Evolutionary conservation across 2,113 vertebrate species (phyloP), one percentile per base, ranked within the genome.

Genomic region (Gopherus flavomarginatus): DNA sequence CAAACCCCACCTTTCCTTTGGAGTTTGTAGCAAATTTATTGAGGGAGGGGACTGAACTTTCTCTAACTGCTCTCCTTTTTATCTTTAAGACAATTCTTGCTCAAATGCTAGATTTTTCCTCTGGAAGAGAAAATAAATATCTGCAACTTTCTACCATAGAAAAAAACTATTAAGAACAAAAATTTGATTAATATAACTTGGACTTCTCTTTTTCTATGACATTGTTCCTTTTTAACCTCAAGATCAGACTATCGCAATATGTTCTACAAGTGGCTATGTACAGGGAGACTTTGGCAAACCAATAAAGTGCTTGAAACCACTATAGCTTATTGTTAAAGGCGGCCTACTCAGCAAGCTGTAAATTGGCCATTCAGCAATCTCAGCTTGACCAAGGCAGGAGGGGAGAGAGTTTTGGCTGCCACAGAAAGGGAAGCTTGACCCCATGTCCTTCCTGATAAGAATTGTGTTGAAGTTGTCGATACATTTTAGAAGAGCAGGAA

Each of bases 111-210:
- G 27, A 47, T 50, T 91, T 95, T 96, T 96, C 89, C 52, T 86
- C n/a, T 87, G 87, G 89, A 79, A 96, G 35, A 87, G 78, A 97
- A 95, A 96, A 91, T 62, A 97, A 96, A 90, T 65, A n/a, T 82
- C 81, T 97, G 89, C 47, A 94, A 69, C 89, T 97, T 92, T 92
- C 85, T 3, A 14, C 26, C 78, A 83, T 29, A 92, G 80, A 50
- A 26, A 90, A 90, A 79, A 89, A 94, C 44, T 42, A 14, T 79
- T 91, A 91, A 88, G 84, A 86, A 93, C 92, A 96, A 95, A 94
- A 90, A 49, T 52, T 50, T 82, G 42, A 86, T 86, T 84, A 83
- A 82, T 49, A 54, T 65, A 79, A 84, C 11, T 17, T 78, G 29
- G 31, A 86, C 89, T 95, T 90, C 21, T 93, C 17, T 85, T 96